Conservation (phyloP, 2,113 vertebrate species). For the Sander lucioperca region DNA sequence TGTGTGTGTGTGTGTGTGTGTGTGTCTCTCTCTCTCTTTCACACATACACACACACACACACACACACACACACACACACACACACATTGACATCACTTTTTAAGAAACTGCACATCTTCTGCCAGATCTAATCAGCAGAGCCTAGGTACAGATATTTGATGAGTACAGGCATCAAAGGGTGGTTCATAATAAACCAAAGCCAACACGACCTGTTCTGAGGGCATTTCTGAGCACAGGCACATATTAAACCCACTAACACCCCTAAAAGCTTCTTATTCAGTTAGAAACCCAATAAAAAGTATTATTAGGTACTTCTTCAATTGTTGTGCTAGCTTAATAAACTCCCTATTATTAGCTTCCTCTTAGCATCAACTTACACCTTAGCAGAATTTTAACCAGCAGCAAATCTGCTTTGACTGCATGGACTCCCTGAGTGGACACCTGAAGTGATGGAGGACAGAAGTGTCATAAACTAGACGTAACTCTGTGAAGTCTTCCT, state of each 20-base stretch:
- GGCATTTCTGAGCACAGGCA: background rate
- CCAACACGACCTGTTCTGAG: too few relatives aligned
- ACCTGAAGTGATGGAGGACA: constrained; percentile 12
- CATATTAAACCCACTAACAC: background rate
- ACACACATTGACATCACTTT: too few relatives aligned
- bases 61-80: too few relatives aligned
- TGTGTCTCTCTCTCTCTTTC: too few relatives aligned
- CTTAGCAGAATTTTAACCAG: constrained; percentile 12
- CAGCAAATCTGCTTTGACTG: background rate
- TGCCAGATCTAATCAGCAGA: too few relatives aligned
- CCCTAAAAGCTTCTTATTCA: background rate
- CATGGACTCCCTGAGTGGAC: background rate
- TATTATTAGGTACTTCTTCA: background rate
- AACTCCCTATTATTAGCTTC: constrained; percentile 2
- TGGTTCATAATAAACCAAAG: too few relatives aligned
- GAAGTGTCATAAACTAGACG: constrained; percentile 10
- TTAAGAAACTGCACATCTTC: too few relatives aligned
- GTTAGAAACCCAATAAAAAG: constrained; percentile 11
- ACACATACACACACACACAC: too few relatives aligned
- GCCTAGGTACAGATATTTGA: too few relatives aligned
- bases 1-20: too few relatives aligned
- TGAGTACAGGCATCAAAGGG: too few relatives aligned
- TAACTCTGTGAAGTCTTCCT: background rate
- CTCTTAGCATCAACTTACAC: constrained; percentile 13
- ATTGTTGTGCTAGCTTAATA: background rate